Conservation (phyloP, 2,113 vertebrate species). For the Dolichotis patagonum region DNA sequence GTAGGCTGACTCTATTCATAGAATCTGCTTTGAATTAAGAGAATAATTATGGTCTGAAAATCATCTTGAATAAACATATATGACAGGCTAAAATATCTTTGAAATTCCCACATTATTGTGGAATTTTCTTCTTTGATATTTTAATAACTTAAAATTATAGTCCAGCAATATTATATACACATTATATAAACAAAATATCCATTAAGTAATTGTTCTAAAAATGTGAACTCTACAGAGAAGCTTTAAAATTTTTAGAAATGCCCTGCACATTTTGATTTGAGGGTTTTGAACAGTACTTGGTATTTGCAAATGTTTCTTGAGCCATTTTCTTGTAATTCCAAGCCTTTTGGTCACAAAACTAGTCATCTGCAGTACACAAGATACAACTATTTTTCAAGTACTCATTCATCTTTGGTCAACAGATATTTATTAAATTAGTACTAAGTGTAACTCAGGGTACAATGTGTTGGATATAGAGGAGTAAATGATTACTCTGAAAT, state of each 20-base stretch:
- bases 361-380: background rate
- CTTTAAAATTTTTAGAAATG: background rate
- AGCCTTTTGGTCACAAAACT: background rate
- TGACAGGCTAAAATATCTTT: background rate
- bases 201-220: background rate
- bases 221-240: background rate
- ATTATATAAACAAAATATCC: background rate
- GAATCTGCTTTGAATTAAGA: background rate
- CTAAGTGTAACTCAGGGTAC: background rate
- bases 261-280: background rate
- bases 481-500: background rate
- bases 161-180: background rate
- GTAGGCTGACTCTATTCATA: background rate
- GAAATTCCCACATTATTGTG: background rate
- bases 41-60: background rate
- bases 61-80: background rate
- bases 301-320: background rate
- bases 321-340: background rate
- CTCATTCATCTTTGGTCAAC: background rate
- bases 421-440: background rate
- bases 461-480: background rate
- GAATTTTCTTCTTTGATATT: conserved; percentile 7
- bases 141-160: background rate
- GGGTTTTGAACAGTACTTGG: background rate
- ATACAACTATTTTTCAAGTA: background rate